Conservation (phyloP, 2,888 invertebrate genomes). For the Coenonympha glycerion region DNA sequence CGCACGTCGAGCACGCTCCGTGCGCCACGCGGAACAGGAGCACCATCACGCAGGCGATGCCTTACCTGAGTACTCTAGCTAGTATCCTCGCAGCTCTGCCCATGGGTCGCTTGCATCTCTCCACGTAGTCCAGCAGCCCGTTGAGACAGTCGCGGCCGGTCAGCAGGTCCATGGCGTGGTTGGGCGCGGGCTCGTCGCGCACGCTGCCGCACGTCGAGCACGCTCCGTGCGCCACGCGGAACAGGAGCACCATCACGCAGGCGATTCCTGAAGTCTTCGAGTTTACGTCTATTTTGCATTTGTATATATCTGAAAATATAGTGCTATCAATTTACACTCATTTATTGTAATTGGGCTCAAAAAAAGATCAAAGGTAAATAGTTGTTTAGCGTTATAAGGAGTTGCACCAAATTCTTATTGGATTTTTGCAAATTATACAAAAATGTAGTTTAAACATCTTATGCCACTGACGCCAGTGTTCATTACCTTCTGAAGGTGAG, state of each 20-base stretch:
- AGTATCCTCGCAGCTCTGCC: conserved; percentile 72
- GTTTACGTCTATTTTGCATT: conserved; percentile 23
- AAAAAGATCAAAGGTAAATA: too few species aligned
- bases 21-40: too few species aligned
- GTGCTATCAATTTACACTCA: too few species aligned
- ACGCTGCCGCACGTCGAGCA: conserved; percentile 40
- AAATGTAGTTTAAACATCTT: too few species aligned
- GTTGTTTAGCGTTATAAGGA: too few species aligned
- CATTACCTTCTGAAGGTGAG: conserved; percentile 47
- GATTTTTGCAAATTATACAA: too few species aligned
- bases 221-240: conserved; percentile 58
- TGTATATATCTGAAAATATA: conserved; percentile 16
- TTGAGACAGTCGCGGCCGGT: conserved; percentile 57
- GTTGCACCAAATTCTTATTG: too few species aligned
- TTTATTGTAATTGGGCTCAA: too few species aligned
- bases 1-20: too few species aligned
- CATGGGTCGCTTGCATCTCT: conserved; percentile 59
- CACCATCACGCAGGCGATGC: background rate
- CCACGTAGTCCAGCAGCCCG: conserved; percentile 66
- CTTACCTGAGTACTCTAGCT: conserved; percentile 73
- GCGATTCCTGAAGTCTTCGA: conserved; percentile 54
- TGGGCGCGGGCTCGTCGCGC: conserved; percentile 47
- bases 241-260: conserved; percentile 59
- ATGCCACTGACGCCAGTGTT: too few species aligned
- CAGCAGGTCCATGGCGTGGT: conserved; percentile 52